These are phyloP conservation scores for Capitulum mitella DNA, from an alignment of 2,888 invertebrate species.

Conservation along the genomic window DNA sequence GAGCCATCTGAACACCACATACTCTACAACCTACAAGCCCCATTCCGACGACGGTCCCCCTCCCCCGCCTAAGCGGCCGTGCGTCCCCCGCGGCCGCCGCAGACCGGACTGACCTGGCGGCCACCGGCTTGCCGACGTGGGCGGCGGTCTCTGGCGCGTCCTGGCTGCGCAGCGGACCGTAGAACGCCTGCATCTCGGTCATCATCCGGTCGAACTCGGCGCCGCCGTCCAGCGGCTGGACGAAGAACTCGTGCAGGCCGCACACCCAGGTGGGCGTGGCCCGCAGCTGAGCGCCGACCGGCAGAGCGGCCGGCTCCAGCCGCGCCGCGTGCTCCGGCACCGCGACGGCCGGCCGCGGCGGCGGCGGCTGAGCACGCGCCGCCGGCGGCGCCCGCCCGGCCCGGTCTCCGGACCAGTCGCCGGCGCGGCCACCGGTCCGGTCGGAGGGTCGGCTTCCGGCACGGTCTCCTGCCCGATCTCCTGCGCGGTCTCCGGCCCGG, in stretches of 20 bases:
- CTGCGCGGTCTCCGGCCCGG: too few species aligned
- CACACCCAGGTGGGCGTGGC: conserved; percentile 18
- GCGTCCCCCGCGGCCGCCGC: too few species aligned
- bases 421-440: too few species aligned
- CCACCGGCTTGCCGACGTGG: not conserved
- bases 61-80: too few species aligned
- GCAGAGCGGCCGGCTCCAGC: not conserved
- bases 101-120: not conserved
- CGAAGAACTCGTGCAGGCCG: conserved; percentile 15
- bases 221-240: conserved; percentile 19
- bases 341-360: not conserved
- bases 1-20: too few species aligned
- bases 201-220: not conserved
- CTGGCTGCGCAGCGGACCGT: not conserved
- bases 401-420: too few species aligned
- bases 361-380: not conserved
- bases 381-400: not conserved
- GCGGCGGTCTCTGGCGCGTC: not conserved
- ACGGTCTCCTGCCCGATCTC: too few species aligned
- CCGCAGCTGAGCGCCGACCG: not conserved
- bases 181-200: not conserved
- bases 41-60: too few species aligned
- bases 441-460: too few species aligned
- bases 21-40: too few species aligned
- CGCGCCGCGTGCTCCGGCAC: not conserved